Conservation (phyloP, 2,113 vertebrate species). For the Ageneiosus marmoratus region DNA sequence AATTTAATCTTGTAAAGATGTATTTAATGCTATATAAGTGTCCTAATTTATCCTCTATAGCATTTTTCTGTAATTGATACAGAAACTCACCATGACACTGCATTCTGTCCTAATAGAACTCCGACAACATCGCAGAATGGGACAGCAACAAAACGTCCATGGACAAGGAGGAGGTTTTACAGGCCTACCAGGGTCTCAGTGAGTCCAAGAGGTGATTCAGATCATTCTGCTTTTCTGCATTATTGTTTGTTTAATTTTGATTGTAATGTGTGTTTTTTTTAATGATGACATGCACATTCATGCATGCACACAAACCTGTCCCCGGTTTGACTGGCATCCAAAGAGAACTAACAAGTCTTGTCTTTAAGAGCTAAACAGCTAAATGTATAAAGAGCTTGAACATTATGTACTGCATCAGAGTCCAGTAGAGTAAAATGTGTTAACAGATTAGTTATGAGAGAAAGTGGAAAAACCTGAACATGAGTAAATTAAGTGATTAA, state of each 20-base stretch:
- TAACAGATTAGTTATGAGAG: background rate
- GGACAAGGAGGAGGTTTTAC: slow-evolving; percentile 76
- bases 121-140: slow-evolving; percentile 59
- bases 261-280: background rate
- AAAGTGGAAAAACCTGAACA: background rate
- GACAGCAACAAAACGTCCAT: slow-evolving; percentile 75
- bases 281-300: background rate
- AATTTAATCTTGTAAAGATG: background rate
- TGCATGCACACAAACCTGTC: background rate
- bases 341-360: background rate
- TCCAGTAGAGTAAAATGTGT: background rate
- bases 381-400: background rate
- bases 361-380: background rate
- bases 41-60: background rate
- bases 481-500: background rate
- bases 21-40: background rate
- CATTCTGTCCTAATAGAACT: slow-evolving; percentile 41
- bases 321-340: background rate
- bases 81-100: background rate
- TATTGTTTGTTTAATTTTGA: background rate
- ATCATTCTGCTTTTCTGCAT: background rate
- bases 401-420: background rate
- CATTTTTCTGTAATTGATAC: background rate
- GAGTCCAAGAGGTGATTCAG: slow-evolving; percentile 83
- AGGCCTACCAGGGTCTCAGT: slow-evolving; percentile 78